phyloP scores from a whole-genome alignment of 1,140 invertebrate genomes.

The Stenopsyche tienmushanensis region DNA sequence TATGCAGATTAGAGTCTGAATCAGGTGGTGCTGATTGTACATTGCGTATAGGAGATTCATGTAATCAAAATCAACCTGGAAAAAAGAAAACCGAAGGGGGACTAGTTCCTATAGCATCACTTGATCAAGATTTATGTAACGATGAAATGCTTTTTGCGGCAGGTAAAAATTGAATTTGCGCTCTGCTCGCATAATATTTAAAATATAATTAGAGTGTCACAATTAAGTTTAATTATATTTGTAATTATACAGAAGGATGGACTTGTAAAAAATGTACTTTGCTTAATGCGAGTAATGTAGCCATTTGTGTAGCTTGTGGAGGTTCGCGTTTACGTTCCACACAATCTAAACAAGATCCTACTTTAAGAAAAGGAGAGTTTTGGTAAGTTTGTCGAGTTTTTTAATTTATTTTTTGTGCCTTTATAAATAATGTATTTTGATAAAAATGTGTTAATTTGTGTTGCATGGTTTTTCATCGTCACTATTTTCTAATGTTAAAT shows the following conservation, averaged over 20 bases:
- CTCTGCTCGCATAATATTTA: too few species aligned
- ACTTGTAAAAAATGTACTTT: constrained; percentile 86
- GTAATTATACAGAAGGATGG: constrained; percentile 61
- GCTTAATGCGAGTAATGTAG: constrained; percentile 68
- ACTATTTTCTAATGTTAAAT: too few species aligned
- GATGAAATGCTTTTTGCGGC: constrained; percentile 54
- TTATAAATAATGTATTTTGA: not conserved
- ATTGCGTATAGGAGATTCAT: constrained; percentile 22
- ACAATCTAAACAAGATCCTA: constrained; percentile 64
- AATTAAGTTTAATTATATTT: constrained; percentile 1
- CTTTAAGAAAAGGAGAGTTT: constrained; percentile 71
- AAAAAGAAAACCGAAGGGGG: constrained; percentile 16
- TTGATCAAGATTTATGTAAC: constrained; percentile 54
- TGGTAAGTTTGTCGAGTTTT: constrained; percentile 57
- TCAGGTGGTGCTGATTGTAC: constrained; percentile 28
- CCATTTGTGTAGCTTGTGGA: constrained; percentile 79
- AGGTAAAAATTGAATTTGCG: constrained; percentile 47
- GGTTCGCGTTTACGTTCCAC: constrained; percentile 74
- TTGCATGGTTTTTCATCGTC: too few species aligned
- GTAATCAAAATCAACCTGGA: not conserved
- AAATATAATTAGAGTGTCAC: not conserved
- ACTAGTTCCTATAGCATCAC: constrained; percentile 51
- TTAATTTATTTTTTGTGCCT: not conserved
- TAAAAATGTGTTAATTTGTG: too few species aligned
- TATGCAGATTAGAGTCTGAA: constrained; percentile 43